Evolutionary conservation across 2,888 invertebrate species (phyloP), one percentile per base, ranked within the genome.

Genomic region (Nomada lathburiana): DNA sequence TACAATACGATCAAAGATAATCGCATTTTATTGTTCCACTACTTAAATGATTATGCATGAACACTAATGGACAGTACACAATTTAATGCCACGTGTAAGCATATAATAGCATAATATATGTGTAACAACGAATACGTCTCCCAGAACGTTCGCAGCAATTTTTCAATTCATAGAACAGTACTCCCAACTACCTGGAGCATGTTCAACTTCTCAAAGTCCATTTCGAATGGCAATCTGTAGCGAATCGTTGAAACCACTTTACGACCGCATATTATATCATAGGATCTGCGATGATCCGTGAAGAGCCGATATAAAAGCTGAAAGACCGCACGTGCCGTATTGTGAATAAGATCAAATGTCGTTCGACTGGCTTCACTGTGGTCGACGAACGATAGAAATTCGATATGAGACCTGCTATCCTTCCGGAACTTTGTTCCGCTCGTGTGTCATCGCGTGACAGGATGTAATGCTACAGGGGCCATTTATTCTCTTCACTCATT

Each of bases 401-500:
- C 70, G 59, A 83, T 82, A 77, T 63, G 74, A 83, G 60, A 71
- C 59, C 77, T 71, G 62, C 67, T 76, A 82, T 78, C 76, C 69
- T 76, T 83, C 76, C 83, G 80, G 75, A 83, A 74, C 76, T 64
- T 83, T 73, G 84, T 88, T 88, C 84, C 87, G 83, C 83, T 82
- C 84, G 80, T 83, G 80, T 85, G 84, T 78, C 74, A 82, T 89
- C 79, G 84, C 88, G 86, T 88, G 89, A 89, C 88, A 84, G 88
- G 89, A 89, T 77, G 16, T 16, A 42, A 70, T 42, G 52, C 50
- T 75, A 26, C 23, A 60, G 36, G 52, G 36, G 36, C 57, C 57
- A 67, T 69, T 72, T 69, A 42, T 74, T 42, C 60, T 26, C 44
- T 60, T 11, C 62, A 42, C 18, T 79, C 55, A 52, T 59, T 76